phyloP scores from a whole-genome alignment of 2,113 vertebrate genomes.

The Paramormyrops kingsleyae region DNA sequence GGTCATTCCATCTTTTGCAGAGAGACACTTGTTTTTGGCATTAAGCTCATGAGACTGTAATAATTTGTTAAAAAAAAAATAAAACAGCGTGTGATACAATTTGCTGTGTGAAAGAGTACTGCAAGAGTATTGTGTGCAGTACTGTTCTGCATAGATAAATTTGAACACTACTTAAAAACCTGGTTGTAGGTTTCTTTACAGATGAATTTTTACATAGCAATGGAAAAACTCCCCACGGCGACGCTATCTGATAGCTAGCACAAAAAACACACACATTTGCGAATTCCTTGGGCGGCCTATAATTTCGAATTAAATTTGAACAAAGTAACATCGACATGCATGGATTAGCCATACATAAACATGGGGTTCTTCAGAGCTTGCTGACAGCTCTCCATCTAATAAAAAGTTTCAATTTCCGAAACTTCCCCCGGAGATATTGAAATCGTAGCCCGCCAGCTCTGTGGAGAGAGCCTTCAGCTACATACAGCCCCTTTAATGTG shows the following conservation, averaged over 20 bases:
- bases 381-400: not conserved
- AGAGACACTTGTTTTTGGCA: not conserved
- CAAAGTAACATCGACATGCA: not conserved
- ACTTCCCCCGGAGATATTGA: slow-evolving; percentile 1
- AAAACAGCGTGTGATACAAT: not conserved
- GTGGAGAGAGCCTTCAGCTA: slow-evolving; percentile 8
- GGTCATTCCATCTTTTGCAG: not conserved
- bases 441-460: not conserved
- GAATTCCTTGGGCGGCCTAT: not conserved
- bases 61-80: not conserved
- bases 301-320: not conserved
- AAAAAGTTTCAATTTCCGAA: slow-evolving; percentile 9
- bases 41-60: not conserved
- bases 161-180: not conserved
- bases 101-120: not conserved
- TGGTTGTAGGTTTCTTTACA: not conserved
- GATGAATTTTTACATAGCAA: not conserved
- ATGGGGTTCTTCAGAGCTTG: not conserved
- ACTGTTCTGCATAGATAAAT: not conserved
- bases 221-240: not conserved
- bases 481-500: slow-evolving; percentile 12
- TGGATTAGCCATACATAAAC: not conserved
- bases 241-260: not conserved
- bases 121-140: not conserved
- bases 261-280: not conserved